These are phyloP conservation scores for Drosophila mercatorum DNA, from an alignment of 2,888 invertebrate species.

Conservation along the genomic window DNA sequence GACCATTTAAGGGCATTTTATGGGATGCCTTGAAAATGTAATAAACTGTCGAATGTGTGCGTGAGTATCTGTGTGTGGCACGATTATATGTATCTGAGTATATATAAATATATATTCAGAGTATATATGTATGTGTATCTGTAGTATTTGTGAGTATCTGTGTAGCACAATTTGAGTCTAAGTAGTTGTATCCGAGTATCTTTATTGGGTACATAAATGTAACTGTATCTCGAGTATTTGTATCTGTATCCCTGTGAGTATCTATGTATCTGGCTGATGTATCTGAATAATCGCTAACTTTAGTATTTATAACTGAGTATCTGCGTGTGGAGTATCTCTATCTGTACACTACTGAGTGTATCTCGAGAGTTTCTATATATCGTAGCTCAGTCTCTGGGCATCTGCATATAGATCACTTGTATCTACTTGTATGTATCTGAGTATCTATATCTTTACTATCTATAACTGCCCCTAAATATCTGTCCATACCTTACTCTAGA, in stretches of 20 bases:
- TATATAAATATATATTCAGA: no score
- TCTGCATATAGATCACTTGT: neutral
- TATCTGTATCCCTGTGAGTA: neutral
- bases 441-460: neutral
- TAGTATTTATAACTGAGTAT: neutral
- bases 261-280: no score
- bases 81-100: neutral
- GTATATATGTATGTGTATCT: no score
- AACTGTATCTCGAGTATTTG: neutral
- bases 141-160: no score
- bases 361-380: no score
- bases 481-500: neutral
- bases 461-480: neutral
- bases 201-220: no score
- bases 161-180: no score
- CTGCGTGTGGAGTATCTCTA: neutral
- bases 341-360: neutral
- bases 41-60: slow-evolving; percentile 59
- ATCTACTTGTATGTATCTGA: neutral
- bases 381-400: no score
- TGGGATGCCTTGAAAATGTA: slow-evolving; percentile 72
- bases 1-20: slow-evolving; percentile 64
- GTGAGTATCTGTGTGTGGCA: slow-evolving; percentile 11
- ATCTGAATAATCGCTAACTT: no score
- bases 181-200: no score